These are phyloP conservation scores for Gonioctena quinquepunctata DNA, from an alignment of 1,140 invertebrate genomes.

Conservation along the genomic window DNA sequence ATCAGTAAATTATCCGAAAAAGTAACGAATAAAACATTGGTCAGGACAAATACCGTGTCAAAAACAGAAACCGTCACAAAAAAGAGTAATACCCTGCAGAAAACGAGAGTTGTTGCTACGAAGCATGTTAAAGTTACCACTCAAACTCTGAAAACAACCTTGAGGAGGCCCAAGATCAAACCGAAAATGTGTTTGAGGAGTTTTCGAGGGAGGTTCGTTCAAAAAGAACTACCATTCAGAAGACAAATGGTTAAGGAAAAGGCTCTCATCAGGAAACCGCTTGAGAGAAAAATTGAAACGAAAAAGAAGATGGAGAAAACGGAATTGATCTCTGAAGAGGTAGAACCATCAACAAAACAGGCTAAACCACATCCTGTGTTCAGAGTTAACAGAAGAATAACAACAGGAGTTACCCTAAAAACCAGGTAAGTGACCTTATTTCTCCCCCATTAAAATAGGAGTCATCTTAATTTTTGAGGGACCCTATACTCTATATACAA, in stretches of 20 bases:
- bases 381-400: neutral
- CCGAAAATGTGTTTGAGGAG: conserved; percentile 53
- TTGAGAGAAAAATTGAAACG: conserved; percentile 16
- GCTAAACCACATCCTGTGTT: neutral
- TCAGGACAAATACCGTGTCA: conserved; percentile 45
- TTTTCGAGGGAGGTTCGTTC: conserved; percentile 51
- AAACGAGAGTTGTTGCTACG: conserved; percentile 48
- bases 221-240: conserved; percentile 45
- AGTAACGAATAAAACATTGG: conserved; percentile 49
- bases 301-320: conserved; percentile 24
- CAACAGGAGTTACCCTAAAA: neutral
- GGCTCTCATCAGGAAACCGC: conserved; percentile 3
- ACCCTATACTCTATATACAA: too few relatives aligned
- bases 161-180: conserved; percentile 40
- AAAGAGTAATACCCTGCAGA: conserved; percentile 41
- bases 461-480: too few relatives aligned
- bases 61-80: conserved; percentile 47
- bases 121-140: conserved; percentile 51
- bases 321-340: conserved; percentile 50
- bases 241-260: conserved; percentile 19
- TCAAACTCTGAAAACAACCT: conserved; percentile 42
- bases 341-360: conserved; percentile 54
- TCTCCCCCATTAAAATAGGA: too few relatives aligned
- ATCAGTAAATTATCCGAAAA: conserved; percentile 55
- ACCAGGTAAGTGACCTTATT: neutral